Percentiles rank a stretch among this genome's conserved stretches.
Evolutionary conservation across 2,888 invertebrate genomes (phyloP).

Genomic region (Andrena hattorfiana): DNA sequence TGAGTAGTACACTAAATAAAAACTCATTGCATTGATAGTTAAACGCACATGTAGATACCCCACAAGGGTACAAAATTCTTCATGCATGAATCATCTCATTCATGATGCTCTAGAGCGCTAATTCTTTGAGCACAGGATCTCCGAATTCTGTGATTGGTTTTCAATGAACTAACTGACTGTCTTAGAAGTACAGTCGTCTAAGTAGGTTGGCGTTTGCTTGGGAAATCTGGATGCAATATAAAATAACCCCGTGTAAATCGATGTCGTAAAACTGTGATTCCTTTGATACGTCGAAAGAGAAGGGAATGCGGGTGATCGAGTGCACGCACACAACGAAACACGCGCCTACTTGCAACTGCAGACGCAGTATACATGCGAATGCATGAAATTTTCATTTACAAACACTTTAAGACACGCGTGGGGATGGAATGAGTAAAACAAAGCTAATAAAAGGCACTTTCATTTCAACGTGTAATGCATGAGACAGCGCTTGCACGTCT

Average conservation of each 20-base stretch:
- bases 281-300: conserved; percentile 46
- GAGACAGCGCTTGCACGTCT: not conserved
- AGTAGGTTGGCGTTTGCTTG: conserved; percentile 44
- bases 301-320: conserved; percentile 51
- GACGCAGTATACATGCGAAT: conserved; percentile 27
- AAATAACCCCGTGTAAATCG: conserved; percentile 41
- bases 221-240: conserved; percentile 41
- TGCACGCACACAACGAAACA: conserved; percentile 32
- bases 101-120: not conserved
- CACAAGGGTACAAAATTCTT: too few relatives aligned
- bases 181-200: not conserved
- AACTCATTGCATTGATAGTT: too few relatives aligned
- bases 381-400: conserved; percentile 45
- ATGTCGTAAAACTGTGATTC: conserved; percentile 52
- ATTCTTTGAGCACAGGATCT: not conserved
- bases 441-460: not conserved
- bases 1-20: too few relatives aligned
- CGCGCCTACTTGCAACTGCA: conserved; percentile 21
- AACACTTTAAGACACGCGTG: conserved; percentile 25
- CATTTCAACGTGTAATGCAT: not conserved
- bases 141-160: not conserved
- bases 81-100: not conserved
- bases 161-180: not conserved
- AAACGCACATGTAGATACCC: too few relatives aligned
- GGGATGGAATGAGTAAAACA: conserved; percentile 4